These are phyloP conservation scores for Mamestra brassicae DNA, from an alignment of 2,888 invertebrate species.

Conservation along the genomic window DNA sequence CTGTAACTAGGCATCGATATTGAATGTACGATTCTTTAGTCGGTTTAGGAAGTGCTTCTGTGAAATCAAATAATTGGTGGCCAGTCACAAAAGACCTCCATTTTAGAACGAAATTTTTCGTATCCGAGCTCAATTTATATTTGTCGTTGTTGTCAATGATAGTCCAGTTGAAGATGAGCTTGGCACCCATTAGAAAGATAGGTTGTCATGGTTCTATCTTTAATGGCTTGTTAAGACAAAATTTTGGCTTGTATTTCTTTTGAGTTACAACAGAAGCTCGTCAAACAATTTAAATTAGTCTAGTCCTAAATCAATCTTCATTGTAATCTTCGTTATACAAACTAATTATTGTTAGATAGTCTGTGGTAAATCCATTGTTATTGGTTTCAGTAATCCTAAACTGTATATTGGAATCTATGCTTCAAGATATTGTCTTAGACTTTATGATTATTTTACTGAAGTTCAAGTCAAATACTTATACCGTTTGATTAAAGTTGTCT, in stretches of 20 bases:
- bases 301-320: conserved; percentile 13
- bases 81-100: not conserved
- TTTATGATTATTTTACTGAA: not conserved
- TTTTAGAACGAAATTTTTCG: rapidly evolving
- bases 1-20: conserved; percentile 49
- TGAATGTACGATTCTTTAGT: conserved; percentile 36
- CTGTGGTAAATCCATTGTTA: not conserved
- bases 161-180: conserved; percentile 11
- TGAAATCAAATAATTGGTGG: conserved; percentile 10
- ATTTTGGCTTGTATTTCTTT: not conserved
- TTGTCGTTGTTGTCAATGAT: not conserved
- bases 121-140: not conserved
- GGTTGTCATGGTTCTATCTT: not conserved
- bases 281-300: not conserved
- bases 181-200: not conserved
- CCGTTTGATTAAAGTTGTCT: not conserved
- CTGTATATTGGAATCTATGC: not conserved
- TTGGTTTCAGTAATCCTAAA: not conserved
- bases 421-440: not conserved
- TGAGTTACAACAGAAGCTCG: not conserved
- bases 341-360: not conserved
- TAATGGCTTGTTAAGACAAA: not conserved
- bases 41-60: conserved; percentile 30
- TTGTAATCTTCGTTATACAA: not conserved
- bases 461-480: too few relatives aligned